phyloP scores from a whole-genome alignment of 2,113 vertebrate species.

The Todiramphus chloris region DNA sequence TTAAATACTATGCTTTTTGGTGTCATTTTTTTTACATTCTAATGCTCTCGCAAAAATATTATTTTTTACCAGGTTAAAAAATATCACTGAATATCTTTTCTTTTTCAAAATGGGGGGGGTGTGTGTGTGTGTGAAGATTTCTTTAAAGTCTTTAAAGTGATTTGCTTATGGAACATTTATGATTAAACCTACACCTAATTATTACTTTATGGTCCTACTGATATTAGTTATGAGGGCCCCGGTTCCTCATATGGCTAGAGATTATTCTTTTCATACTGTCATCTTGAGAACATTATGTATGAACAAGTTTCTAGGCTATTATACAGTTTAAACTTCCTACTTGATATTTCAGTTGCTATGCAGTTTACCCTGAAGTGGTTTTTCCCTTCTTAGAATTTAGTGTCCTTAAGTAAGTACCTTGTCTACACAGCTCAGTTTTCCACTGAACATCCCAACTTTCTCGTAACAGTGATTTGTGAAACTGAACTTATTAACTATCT shows the following conservation, averaged over 20 bases:
- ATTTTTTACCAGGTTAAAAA: neutral
- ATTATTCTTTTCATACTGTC: neutral
- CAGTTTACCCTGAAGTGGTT: neutral
- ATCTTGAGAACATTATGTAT: neutral
- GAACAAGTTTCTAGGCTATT: neutral
- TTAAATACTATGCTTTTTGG: neutral
- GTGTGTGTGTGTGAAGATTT: no score
- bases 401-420: neutral
- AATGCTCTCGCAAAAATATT: neutral
- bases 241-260: neutral
- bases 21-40: neutral
- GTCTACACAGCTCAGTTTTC: neutral
- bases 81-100: neutral
- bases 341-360: neutral
- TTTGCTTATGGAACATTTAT: neutral
- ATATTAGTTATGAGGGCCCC: neutral
- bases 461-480: neutral
- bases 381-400: neutral
- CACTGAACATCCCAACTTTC: neutral
- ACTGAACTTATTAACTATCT: neutral
- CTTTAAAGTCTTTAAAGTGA: neutral
- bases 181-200: neutral
- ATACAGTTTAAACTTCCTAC: neutral
- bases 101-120: neutral
- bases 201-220: neutral